Base-by-base conservation (phyloP, 2,888 invertebrate species). In the Metopia argyrocephala region DNA sequence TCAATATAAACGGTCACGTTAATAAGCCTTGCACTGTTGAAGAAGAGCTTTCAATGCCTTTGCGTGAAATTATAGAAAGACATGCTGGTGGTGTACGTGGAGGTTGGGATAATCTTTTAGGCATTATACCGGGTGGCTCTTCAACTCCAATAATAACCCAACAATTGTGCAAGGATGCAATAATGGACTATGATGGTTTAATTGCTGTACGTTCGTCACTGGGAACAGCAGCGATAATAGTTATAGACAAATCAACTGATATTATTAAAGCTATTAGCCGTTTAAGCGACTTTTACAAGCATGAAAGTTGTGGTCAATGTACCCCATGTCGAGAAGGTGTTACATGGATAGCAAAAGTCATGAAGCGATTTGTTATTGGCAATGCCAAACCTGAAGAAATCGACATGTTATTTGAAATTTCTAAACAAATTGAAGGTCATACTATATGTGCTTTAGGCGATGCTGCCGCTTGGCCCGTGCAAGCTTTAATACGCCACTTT, bases 241-340 rank as follows among this genome's bases (percentile, higher is more conserved):
- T 99, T 12, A 99, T 99, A 98, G 97, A 99, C 91, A 96, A 96
- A 86, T 96, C 96, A 83, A 97, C 98, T 0, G 99, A 99, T 91
- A 94, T 99, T 27, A 96, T 99, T 84, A 96, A 96, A 90, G 99
- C 98, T 7, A 98, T 99, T 89, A 95, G 97, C 3, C 94, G 99
- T 38, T 94, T 99, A 79, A 96, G 97, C 86, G 95, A 96, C 91
- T 99, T 99, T 92, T 99, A 99, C 92, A 98, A 99, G 89, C 99
- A 99, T 90, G 99, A 99, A 92, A 98, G 98, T 52, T 99, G 99
- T 89, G 99, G 99, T 3, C 99, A 99, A 92, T 99, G 99, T 91
- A 99, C 99, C 78, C 99, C 99, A 6, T 99, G 99, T 90, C 93
- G 99, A 81, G 99, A 99, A 92, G 99, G 99, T 52, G 96, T 96